Evolutionary conservation across 1,140 invertebrate genomes (phyloP).

Genomic region (Ectropis grisescens): DNA sequence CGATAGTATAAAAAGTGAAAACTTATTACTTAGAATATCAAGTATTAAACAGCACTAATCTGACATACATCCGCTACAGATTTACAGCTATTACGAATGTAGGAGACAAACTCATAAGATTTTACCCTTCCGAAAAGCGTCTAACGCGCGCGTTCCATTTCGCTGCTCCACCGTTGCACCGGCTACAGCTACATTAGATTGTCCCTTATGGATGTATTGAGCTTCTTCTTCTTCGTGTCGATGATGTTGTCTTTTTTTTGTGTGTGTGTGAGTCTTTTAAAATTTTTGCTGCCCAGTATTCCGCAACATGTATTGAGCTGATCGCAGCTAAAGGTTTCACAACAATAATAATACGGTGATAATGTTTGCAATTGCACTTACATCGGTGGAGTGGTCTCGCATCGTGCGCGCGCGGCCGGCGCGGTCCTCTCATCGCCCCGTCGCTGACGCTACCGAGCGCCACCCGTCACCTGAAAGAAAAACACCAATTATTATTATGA

Average conservation of each 20-base stretch:
- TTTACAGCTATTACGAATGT: background rate
- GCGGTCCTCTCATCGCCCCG: slow-evolving; percentile 54
- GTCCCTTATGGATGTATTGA: background rate
- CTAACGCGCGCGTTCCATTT: too few species aligned
- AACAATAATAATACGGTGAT: background rate
- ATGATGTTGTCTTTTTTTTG: too few species aligned
- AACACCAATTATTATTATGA: too few species aligned
- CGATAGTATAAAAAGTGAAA: too few species aligned
- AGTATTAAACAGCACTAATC: background rate
- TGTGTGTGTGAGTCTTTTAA: too few species aligned
- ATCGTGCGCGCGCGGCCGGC: slow-evolving; percentile 52
- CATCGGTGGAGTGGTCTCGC: slow-evolving; percentile 57
- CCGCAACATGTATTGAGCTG: background rate
- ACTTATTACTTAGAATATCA: too few species aligned
- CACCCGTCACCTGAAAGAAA: slow-evolving; percentile 28
- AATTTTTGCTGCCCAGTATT: too few species aligned
- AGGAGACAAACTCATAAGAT: background rate
- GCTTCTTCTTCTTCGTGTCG: too few species aligned
- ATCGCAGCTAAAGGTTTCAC: background rate
- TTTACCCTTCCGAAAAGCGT: too few species aligned
- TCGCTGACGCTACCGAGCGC: slow-evolving; percentile 28
- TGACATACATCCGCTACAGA: background rate
- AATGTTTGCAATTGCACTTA: slow-evolving; percentile 27
- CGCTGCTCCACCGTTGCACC: too few species aligned
- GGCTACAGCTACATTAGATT: background rate